These are phyloP conservation scores for Ophion costatus DNA, from an alignment of 2,888 invertebrate genomes.

Conservation along the genomic window DNA sequence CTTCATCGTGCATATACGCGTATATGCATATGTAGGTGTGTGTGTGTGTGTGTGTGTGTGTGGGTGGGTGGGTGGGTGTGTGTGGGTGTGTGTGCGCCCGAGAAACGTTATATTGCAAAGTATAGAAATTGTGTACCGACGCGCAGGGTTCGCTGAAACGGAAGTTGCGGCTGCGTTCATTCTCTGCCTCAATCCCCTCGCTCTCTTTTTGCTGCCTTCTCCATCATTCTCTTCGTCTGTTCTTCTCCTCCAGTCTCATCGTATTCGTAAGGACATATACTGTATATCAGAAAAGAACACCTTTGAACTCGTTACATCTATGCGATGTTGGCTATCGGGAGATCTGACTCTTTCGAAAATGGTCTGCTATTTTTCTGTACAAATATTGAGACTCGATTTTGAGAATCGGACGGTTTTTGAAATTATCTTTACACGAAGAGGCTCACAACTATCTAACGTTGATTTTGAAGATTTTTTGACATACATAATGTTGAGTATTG, in stretches of 20 bases:
- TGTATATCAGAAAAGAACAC: too few relatives aligned
- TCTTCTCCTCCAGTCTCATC: neutral
- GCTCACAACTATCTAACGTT: too few relatives aligned
- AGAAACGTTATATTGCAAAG: slow-evolving; percentile 11
- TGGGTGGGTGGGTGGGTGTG: neutral
- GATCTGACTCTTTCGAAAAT: too few relatives aligned
- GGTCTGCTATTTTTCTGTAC: too few relatives aligned
- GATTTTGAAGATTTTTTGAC: too few relatives aligned
- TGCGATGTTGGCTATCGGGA: too few relatives aligned
- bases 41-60: neutral
- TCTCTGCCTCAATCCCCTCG: slow-evolving; percentile 2
- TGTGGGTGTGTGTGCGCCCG: neutral
- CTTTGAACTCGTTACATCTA: too few relatives aligned
- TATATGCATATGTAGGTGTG: neutral
- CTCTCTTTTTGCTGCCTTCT: neutral
- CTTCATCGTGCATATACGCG: neutral
- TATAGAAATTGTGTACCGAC: slow-evolving; percentile 26
- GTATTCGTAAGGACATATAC: neutral
- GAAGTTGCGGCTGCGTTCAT: slow-evolving; percentile 43
- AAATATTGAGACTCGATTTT: too few relatives aligned
- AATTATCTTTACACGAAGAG: too few relatives aligned
- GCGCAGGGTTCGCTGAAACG: slow-evolving; percentile 51
- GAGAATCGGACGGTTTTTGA: too few relatives aligned
- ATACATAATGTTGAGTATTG: too few relatives aligned
- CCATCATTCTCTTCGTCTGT: neutral